Evolutionary conservation across 2,113 vertebrate species (phyloP).

Genomic region (Tupaia tana): DNA sequence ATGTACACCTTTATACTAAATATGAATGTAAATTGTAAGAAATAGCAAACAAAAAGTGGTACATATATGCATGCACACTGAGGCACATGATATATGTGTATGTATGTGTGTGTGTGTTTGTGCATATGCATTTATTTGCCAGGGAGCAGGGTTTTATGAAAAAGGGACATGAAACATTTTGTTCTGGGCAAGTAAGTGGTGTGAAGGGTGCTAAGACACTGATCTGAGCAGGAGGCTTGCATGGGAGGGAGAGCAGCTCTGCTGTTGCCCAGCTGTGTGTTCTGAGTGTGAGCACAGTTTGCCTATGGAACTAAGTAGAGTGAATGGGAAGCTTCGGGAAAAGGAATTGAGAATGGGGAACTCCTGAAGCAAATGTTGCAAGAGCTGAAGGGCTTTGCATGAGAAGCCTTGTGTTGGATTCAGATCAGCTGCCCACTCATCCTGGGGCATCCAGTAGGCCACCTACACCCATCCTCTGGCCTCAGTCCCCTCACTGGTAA

Average conservation of each 20-base stretch:
- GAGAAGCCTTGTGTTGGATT: background rate
- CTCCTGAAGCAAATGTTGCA: background rate
- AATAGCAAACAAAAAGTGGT: background rate
- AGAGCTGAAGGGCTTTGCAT: background rate
- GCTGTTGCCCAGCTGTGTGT: background rate
- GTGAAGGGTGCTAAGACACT: rapidly evolving
- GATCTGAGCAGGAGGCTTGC: background rate
- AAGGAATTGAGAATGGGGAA: too few relatives aligned
- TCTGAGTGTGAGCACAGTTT: background rate
- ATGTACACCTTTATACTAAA: background rate
- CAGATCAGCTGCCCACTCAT: rapidly evolving
- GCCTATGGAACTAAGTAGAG: too few relatives aligned
- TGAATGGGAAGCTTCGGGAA: background rate
- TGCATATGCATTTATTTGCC: rapidly evolving
- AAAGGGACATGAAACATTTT: background rate
- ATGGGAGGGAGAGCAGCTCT: rapidly evolving
- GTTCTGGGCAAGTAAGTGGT: background rate
- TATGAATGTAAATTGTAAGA: background rate
- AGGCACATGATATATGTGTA: background rate
- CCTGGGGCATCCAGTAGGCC: background rate
- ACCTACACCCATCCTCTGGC: too few relatives aligned
- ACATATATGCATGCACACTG: background rate
- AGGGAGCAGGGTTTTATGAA: background rate
- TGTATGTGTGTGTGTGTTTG: rapidly evolving
- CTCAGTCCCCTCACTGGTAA: background rate